phyloP scores from a whole-genome alignment of 1,140 invertebrate genomes.

The Pseudomyrmex flavicornis region DNA sequence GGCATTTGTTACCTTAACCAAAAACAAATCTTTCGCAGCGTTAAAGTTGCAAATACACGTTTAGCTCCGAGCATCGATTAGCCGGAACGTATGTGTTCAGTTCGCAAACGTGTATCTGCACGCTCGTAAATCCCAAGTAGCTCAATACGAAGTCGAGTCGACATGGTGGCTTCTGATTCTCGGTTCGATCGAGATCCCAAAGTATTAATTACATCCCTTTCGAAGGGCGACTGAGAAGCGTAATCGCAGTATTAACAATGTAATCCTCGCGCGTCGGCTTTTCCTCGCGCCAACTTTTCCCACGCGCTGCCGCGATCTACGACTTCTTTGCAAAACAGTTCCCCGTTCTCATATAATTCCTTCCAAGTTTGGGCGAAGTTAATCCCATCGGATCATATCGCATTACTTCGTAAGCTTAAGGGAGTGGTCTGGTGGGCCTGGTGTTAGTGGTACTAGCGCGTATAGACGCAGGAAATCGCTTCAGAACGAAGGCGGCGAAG shows the following conservation, averaged over 20 bases:
- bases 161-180: not conserved
- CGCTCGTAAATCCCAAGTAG: conserved; percentile 4
- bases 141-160: conserved; percentile 1
- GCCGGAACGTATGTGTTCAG: not conserved
- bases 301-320: conserved; percentile 21
- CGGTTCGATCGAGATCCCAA: conserved; percentile 17
- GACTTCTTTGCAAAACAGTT: conserved; percentile 20
- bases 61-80: not conserved
- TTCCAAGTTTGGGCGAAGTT: conserved; percentile 60
- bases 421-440: conserved; percentile 8
- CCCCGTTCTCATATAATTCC: conserved; percentile 58
- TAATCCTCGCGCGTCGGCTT: not conserved
- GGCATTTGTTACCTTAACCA: too few species aligned
- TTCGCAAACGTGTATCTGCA: not conserved
- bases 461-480: not conserved
- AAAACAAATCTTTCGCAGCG: not conserved
- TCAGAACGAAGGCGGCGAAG: not conserved
- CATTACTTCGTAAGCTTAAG: conserved; percentile 64
- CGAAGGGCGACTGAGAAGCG: conserved; percentile 8
- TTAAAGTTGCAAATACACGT: not conserved
- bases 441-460: conserved; percentile 38
- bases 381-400: conserved; percentile 67
- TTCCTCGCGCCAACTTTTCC: not conserved
- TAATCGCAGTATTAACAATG: conserved; percentile 48
- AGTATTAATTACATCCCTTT: conserved; percentile 45